These are phyloP conservation scores for Hyaena hyaena DNA, from an alignment of 2,113 vertebrate species.

Conservation along the genomic window DNA sequence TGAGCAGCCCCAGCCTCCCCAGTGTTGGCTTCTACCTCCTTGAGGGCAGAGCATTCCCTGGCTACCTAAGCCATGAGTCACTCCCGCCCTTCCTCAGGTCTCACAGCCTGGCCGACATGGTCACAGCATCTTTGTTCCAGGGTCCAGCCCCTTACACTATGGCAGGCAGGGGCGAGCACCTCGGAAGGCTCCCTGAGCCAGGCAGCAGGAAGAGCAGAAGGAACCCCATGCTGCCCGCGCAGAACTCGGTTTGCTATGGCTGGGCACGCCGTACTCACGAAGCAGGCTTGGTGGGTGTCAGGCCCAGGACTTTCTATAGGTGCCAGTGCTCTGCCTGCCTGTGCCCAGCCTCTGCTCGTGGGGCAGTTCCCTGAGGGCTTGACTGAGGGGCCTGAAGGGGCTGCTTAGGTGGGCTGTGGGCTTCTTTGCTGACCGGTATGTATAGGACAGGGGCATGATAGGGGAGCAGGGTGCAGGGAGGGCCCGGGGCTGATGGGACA, in stretches of 20 bases:
- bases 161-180: background rate
- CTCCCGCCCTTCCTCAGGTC: background rate
- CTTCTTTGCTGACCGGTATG: background rate
- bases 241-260: background rate
- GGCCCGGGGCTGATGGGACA: background rate
- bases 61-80: background rate
- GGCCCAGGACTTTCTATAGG: background rate
- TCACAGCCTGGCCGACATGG: background rate
- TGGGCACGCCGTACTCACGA: rapidly evolving
- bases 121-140: background rate
- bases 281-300: rapidly evolving
- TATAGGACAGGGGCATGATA: background rate
- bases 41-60: background rate
- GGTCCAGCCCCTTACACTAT: background rate
- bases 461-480: background rate
- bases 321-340: background rate
- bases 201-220: too few relatives aligned
- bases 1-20: background rate
- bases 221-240: too few relatives aligned
- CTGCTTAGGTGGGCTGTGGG: too few relatives aligned
- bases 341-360: background rate
- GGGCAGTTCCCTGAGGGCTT: background rate
- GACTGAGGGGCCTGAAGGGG: rapidly evolving
- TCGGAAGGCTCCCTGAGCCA: background rate
- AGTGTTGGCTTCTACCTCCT: background rate